Base-by-base conservation (phyloP, 2,113 vertebrate genomes). In the Silurus glanis region DNA sequence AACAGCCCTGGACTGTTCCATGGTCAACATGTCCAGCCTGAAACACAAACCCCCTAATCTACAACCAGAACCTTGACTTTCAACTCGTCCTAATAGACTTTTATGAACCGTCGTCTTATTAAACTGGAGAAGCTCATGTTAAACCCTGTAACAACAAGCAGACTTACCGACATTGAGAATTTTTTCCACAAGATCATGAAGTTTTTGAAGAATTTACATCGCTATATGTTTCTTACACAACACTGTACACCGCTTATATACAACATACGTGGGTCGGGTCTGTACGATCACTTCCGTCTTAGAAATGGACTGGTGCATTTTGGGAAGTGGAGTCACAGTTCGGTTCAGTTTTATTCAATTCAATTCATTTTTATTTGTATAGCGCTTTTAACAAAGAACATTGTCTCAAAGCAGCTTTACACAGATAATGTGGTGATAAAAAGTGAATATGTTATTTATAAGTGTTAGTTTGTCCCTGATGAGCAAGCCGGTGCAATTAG, bases 241-340 rank as follows among this genome's bases (percentile, higher is more conserved):
- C 55, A 28, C 1, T 37, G 14, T 37, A 58, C 23, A 84, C 69
- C 53, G 79, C 23, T 78, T 64, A 37, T 78, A 45, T 28, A 71
- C n/a, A 1, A 4, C 8, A 28, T 37, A 14, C 51, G 56, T 61
- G 51, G n/a, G 53, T 53, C 71, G 25, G 64, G 28, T 81, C 67
- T 66, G 1, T 14, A 79, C 8, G 37, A 80, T 19, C 56, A 87
- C 64, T 88, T 89, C 89, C 89, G 88, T 13, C 5, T 75, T 53
- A 14, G 16, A 23, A 51, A 1, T 49, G 21, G 13, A 74, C 71
- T 74, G 71, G 17, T 74, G 71, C 71, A 74, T 74, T 19, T 49
- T 74, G 71, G 71, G 71, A 74, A 47, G 6, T 72, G 69, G 21
- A 74, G 71, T 74, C 45, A 8, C 13, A 13, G 8, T 8, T 7